These are phyloP conservation scores for Corythornis madagascariensis DNA, from an alignment of 2,113 vertebrate genomes.

Conservation along the genomic window DNA sequence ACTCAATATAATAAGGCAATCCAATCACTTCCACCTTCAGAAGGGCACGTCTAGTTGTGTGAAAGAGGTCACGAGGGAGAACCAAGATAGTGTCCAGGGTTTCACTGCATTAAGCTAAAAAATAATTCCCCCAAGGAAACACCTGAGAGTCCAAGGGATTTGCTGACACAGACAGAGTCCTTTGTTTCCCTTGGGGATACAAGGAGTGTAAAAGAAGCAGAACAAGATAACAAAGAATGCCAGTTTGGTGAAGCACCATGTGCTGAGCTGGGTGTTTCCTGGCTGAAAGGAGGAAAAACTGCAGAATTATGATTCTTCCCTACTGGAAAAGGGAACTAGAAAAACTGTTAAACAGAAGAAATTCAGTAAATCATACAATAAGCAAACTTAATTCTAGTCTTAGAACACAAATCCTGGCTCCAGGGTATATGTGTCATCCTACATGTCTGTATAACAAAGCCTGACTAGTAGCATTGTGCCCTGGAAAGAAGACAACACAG, in stretches of 20 bases:
- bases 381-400: slow-evolving; percentile 15
- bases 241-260: neutral
- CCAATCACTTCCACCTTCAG: neutral
- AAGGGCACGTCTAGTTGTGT: neutral
- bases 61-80: neutral
- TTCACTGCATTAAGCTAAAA: neutral
- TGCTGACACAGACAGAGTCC: neutral
- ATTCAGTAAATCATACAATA: slow-evolving; percentile 15
- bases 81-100: neutral
- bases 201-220: neutral
- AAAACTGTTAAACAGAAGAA: neutral
- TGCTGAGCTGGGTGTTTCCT: neutral
- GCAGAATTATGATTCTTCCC: neutral
- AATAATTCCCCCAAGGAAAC: neutral
- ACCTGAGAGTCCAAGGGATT: neutral
- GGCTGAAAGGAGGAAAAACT: neutral
- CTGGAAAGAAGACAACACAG: neutral
- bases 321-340: neutral
- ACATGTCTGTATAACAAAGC: neutral
- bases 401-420: slow-evolving; percentile 2
- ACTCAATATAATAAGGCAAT: neutral
- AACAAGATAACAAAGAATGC: neutral
- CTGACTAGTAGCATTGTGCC: neutral
- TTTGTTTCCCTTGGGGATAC: neutral
- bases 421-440: slow-evolving; percentile 28